Evolutionary conservation across 2,888 invertebrate genomes (phyloP), one percentile per base, ranked within the genome.

Genomic region (Andrena hattorfiana): DNA sequence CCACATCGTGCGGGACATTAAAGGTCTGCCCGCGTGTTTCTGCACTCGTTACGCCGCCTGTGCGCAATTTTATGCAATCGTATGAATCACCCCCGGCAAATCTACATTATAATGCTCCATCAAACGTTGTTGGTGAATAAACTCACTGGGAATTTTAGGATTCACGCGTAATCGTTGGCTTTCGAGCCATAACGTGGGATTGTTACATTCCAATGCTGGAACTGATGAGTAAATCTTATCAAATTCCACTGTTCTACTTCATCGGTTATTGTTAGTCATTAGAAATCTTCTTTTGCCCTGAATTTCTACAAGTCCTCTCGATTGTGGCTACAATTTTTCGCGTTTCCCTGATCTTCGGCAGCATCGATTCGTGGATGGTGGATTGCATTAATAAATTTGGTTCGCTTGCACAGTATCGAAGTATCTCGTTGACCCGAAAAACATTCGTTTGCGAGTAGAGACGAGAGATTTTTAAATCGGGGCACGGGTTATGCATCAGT

Each of bases 1-100:
- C 86, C 84, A 56, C 56, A 82, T 79, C 79, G 78, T 77, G 80
- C 30, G 82, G 84, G 81, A 86, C 89, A 85, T 89, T 89, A 89
- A 90, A 88, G 84, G 83, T 72, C 76, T 74, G 71, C 67, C 81
- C 80, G 80, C 69, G 77, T 78, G 79, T 68, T 42, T 51, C 72
- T 42, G 69, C 78, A 66, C 66, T 85, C 74, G 78, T 85, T 77
- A 69, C 7, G 49, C 42, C 48, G 51, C 64, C 32, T 69, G 26
- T 7, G 26, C 6, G 51, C 56, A 81, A 73, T 80, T 84, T 72
- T 70, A 60, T 51, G 73, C 66, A 79, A 81, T 71, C 23, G 54
- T 68, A 32, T 42, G 78, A 75, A 69, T 75, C 70, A 74, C 48
- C 54, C 35, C 42, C 13, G 20, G 20, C 23, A 70, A 68, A 83